These are phyloP conservation scores for Corythucha ciliata DNA, from an alignment of 2,888 invertebrate genomes.

Conservation along the genomic window DNA sequence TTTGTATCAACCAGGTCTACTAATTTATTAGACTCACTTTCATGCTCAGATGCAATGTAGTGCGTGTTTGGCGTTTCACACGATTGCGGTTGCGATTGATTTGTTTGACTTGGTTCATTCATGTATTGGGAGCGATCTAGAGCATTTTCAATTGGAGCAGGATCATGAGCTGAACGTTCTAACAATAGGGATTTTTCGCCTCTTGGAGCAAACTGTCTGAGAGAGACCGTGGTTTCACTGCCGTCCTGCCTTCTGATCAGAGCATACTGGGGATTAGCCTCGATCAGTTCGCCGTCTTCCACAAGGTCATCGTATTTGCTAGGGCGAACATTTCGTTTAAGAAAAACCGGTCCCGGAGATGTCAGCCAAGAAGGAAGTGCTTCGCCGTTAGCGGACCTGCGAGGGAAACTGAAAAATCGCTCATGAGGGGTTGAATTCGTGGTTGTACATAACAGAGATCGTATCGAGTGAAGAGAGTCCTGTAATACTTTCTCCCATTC, in stretches of 20 bases:
- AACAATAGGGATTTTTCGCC: no score
- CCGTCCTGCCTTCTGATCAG: conserved; percentile 17
- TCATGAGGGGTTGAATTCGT: conserved; percentile 31
- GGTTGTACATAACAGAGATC: conserved; percentile 30
- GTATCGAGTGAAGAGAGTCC: conserved; percentile 28
- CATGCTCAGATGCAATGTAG: no score
- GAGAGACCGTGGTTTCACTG: conserved; percentile 27
- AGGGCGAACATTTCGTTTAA: not conserved
- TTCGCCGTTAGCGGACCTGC: conserved; percentile 2
- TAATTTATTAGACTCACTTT: no score
- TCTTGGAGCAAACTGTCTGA: conserved; percentile 27
- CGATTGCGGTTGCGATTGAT: no score
- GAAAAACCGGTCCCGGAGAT: conserved; percentile 16
- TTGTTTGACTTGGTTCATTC: no score
- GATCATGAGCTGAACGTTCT: no score
- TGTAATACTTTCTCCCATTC: conserved; percentile 25
- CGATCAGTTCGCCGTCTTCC: conserved; percentile 30
- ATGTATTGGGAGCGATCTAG: no score
- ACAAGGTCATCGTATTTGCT: conserved; percentile 30
- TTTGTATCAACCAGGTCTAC: no score
- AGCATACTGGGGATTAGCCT: conserved; percentile 23
- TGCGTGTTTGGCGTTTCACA: no score
- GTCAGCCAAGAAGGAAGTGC: conserved; percentile 12
- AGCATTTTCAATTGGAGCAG: no score
- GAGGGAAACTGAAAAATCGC: conserved; percentile 21